Base-by-base conservation (phyloP, 1,140 invertebrate genomes). In the Oncopodura yosiiana region DNA sequence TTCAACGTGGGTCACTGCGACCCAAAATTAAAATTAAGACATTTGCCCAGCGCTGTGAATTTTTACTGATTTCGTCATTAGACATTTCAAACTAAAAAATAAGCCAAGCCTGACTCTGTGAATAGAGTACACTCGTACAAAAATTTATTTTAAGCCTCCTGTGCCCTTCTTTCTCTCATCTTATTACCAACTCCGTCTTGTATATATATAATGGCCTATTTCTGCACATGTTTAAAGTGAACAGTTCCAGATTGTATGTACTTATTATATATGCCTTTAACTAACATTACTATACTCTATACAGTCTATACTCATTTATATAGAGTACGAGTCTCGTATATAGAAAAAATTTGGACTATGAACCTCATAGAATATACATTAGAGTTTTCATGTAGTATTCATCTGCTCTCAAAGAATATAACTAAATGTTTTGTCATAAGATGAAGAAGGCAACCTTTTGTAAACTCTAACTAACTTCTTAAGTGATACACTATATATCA, bases 121-220 rank as follows among this genome's bases (percentile, higher is more conserved):
- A n/a, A n/a, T n/a, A n/a, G n/a, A n/a, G n/a, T n/a, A n/a, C n/a
- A n/a, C n/a, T n/a, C n/a, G n/a, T n/a, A n/a, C n/a, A n/a, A 32
- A 34, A 43, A 53, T 53, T 53, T 53, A 53, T 53, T 53, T 53
- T 53, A 53, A 53, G 52, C 50, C 30, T 30, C 38, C 11, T 9
- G 52, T 53, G 52, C 52, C 43, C 52, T 53, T 53, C 42, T 53
- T 53, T 53, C 44, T 14, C 27, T 38, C 27, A 3, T 29, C 24
- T 46, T 27, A 8, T 27, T 26, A 29, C n/a, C n/a, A n/a, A n/a
- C n/a, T n/a, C n/a, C n/a, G n/a, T n/a, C n/a, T n/a, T n/a, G n/a
- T n/a, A n/a, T n/a, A n/a, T n/a, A n/a, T n/a, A 46, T 30, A 32
- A 32, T 53, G 52, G 52, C 43, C 52, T 36, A 53, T 46, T 53